phyloP scores from a whole-genome alignment of 1,140 invertebrate species.

The Helicoverpa armigera region DNA sequence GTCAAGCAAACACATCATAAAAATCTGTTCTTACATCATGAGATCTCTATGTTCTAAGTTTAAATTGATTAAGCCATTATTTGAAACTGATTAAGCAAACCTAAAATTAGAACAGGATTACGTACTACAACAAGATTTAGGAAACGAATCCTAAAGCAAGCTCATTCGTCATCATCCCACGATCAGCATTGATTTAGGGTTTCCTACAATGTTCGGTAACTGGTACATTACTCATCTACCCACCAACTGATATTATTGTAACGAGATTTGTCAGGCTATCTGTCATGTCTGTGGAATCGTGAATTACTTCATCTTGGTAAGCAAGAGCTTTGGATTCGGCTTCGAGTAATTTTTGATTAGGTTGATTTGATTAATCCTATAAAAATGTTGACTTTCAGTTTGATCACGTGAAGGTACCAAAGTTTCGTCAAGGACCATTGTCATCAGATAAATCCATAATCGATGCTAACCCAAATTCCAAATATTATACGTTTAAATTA shows the following conservation, averaged over 20 bases:
- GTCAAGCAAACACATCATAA: too few species aligned
- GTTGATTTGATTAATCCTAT: not conserved
- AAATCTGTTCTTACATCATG: too few species aligned
- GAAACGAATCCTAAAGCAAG: not conserved
- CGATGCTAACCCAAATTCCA: not conserved
- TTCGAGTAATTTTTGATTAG: too few species aligned
- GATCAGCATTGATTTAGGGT: slow-evolving; percentile 27
- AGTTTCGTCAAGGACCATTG: too few species aligned
- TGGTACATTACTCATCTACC: slow-evolving; percentile 38
- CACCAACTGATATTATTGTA: slow-evolving; percentile 31
- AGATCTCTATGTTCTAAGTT: too few species aligned
- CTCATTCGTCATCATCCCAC: slow-evolving; percentile 32
- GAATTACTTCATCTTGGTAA: not conserved
- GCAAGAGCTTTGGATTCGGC: not conserved
- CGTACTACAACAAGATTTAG: slow-evolving; percentile 14
- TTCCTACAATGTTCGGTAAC: slow-evolving; percentile 22
- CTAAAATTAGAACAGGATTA: slow-evolving; percentile 7
- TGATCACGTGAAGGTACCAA: too few species aligned
- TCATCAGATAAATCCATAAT: not conserved
- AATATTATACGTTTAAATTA: not conserved
- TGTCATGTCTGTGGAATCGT: not conserved
- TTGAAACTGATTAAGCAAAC: too few species aligned
- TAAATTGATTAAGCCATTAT: too few species aligned
- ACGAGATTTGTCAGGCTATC: slow-evolving; percentile 7
- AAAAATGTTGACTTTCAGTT: not conserved